phyloP scores from a whole-genome alignment of 2,888 invertebrate species.

The Diloba caeruleocephala region DNA sequence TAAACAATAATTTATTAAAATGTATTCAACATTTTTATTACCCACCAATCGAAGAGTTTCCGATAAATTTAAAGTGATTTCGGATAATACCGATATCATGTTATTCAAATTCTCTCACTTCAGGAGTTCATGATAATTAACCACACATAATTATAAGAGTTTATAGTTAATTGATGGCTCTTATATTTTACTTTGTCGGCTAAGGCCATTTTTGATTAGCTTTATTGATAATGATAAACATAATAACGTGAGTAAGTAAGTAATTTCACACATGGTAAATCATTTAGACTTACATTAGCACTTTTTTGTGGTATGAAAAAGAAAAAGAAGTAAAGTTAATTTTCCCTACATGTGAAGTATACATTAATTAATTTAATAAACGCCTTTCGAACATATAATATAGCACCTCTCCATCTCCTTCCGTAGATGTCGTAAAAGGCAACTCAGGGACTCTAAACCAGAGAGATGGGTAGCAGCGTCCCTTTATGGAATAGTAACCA shows the following conservation, averaged over 20 bases:
- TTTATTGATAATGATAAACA: constrained; percentile 7
- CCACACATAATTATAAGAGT: constrained; percentile 31
- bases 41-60: constrained; percentile 24
- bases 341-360: too few species aligned
- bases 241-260: constrained; percentile 10
- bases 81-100: constrained; percentile 31
- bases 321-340: too few species aligned
- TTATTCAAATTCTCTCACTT: constrained; percentile 48
- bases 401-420: too few species aligned
- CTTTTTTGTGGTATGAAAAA: too few species aligned
- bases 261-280: too few species aligned
- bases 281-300: too few species aligned
- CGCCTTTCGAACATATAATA: too few species aligned
- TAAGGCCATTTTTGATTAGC: constrained; percentile 8
- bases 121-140: constrained; percentile 36
- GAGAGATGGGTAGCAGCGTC: too few species aligned
- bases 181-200: constrained; percentile 38
- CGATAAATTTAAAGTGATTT: constrained; percentile 42
- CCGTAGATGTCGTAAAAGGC: too few species aligned
- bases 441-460: too few species aligned
- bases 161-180: constrained; percentile 40
- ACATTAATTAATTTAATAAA: too few species aligned
- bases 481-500: too few species aligned
- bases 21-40: constrained; percentile 48
- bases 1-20: constrained; percentile 49